Percentiles rank a stretch among this genome's conserved stretches.
These are phyloP conservation scores for Lophotis ruficrista DNA, from an alignment of 2,113 vertebrate genomes.

Conservation along the genomic window DNA sequence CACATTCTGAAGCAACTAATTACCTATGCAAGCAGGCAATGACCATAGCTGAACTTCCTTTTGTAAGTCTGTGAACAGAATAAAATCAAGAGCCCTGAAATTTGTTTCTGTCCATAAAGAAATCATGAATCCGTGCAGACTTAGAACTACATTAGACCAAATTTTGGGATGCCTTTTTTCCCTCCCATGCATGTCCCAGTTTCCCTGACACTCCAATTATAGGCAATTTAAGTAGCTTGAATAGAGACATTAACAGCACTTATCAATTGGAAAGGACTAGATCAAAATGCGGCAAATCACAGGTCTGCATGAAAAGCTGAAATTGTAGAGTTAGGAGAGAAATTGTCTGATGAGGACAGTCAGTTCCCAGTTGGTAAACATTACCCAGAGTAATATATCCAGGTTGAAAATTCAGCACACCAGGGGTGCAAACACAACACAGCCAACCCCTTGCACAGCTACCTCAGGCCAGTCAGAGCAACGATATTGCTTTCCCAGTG, in stretches of 20 bases:
- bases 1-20: not conserved
- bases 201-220: not conserved
- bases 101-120: not conserved
- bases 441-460: not conserved
- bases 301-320: not conserved
- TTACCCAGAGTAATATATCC: not conserved
- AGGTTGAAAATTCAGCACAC: rapidly evolving
- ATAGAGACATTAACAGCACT: not conserved
- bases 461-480: not conserved
- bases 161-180: not conserved
- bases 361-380: not conserved
- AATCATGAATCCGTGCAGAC: not conserved
- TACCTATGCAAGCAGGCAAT: not conserved
- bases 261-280: not conserved
- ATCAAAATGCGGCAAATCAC: not conserved
- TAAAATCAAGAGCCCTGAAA: not conserved
- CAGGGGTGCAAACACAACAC: not conserved
- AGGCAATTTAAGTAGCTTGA: not conserved
- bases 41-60: not conserved
- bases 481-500: rapidly evolving
- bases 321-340: not conserved
- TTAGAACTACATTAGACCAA: not conserved
- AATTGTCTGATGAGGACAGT: not conserved
- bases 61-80: not conserved
- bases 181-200: not conserved